Conservation (phyloP, 2,888 invertebrate species). For the Drosophila emarginata region DNA sequence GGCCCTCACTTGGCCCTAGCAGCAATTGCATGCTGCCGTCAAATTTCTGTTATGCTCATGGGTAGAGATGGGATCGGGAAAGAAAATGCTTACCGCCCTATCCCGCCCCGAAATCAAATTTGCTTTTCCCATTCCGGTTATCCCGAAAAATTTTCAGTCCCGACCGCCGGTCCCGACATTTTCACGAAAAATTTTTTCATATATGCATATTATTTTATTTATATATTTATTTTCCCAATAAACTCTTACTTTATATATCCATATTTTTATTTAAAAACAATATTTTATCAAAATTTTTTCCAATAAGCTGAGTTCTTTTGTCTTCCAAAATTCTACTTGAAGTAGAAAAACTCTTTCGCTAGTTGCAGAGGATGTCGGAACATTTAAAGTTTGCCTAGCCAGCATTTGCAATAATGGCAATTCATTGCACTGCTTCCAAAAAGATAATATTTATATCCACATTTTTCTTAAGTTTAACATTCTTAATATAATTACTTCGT, state of each 20-base stretch:
- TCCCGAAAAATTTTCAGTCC: constrained; percentile 1
- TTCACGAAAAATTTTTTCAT: background rate
- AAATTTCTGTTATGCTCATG: too few species aligned
- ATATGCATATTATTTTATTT: constrained; percentile 3
- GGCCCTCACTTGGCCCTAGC: too few species aligned
- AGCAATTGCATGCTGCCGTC: too few species aligned
- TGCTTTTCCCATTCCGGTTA: constrained; percentile 2
- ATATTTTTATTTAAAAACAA: constrained; percentile 3
- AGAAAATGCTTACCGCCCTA: background rate
- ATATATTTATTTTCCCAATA: background rate
- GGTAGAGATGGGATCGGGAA: constrained; percentile 4
- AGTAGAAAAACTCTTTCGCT: constrained; percentile 1
- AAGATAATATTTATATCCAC: constrained; percentile 1
- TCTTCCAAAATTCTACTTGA: constrained; percentile 3
- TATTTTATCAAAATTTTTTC: background rate
- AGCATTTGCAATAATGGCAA: background rate
- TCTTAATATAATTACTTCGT: constrained; percentile 5
- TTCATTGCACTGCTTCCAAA: constrained; percentile 3
- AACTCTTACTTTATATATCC: constrained; percentile 1
- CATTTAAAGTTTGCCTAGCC: background rate
- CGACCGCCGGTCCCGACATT: background rate
- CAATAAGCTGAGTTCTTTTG: background rate
- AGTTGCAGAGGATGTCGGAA: constrained; percentile 6
- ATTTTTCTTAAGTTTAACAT: background rate
- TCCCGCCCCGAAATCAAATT: constrained; percentile 1